Conservation (phyloP, 2,797 vertebrate species). For the Jordanella pulchra region DNA sequence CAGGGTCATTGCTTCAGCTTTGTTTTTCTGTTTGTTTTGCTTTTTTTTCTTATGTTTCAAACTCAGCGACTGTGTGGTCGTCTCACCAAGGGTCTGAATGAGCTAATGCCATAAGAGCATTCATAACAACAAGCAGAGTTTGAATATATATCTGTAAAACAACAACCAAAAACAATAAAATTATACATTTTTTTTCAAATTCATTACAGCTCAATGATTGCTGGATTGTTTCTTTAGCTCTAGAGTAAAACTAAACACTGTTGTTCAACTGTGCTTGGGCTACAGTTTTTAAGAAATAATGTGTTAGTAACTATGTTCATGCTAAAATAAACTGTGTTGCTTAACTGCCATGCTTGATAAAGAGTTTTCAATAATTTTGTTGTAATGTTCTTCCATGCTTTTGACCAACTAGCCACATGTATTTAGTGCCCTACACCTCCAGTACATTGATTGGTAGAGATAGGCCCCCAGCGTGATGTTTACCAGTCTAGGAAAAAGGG, state of each 20-base stretch:
- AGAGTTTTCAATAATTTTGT: neutral
- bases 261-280: neutral
- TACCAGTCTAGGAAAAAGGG: neutral
- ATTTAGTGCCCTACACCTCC: neutral
- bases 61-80: slow-evolving; percentile 81
- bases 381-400: neutral
- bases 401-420: neutral
- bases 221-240: no score
- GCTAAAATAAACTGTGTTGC: neutral
- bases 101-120: neutral
- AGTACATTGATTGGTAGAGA: neutral
- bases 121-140: neutral
- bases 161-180: neutral
- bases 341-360: neutral
- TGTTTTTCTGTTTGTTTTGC: slow-evolving; percentile 60
- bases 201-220: no score
- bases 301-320: neutral
- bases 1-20: slow-evolving; percentile 70
- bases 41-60: slow-evolving; percentile 64
- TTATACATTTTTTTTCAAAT: no score
- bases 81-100: slow-evolving; percentile 72
- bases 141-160: neutral
- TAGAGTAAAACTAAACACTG: no score
- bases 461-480: neutral
- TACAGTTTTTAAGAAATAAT: neutral